Base-by-base conservation (phyloP, 1,140 invertebrate species). In the Macrobrachium rosenbergii region DNA sequence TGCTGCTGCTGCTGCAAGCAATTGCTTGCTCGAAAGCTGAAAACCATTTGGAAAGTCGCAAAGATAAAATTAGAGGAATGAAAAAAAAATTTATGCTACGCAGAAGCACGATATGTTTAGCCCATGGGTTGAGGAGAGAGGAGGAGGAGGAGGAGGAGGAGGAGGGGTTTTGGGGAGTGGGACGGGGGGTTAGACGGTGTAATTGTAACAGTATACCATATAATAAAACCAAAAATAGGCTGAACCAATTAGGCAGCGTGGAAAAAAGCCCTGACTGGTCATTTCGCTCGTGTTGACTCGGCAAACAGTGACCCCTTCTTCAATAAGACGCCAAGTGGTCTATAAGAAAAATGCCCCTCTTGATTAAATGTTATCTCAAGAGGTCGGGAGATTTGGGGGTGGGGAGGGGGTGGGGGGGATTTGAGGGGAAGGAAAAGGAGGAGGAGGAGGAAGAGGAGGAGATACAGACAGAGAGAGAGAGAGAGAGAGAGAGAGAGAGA, bases 311-410 rank as follows among this genome's bases (percentile, higher is more conserved):
- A 72, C 69, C 69, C 69, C 69, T 72, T 72, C 69, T 72, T 72
- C 69, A 72, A 72, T 72, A 72, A 72, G 69, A 12, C 16, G 21
- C 23, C 12, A 72, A 69, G 19, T 72, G 69, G 23, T 43, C 37
- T 43, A 43, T 72, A 72, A 72, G 69, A 72, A 72, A 72, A 72
- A 72, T 72, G 69, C 17, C 69, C 69, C 69, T 72, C 69, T 72
- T 72, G 69, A 72, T 72, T 72, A 72, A 72, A 72, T 72, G 69
- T 72, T 72, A 72, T 72, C 69, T 72, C 69, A 72, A 72, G 69
- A 43, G 69, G 5, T 37, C 69, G 21, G 21, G 69, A 5, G 69
- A 21, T 67, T 67, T 23, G 5, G 37, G 8, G 16, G 23, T 0
- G 69, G 10, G 19, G 69, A n/a, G 8, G 14, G n/a, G n/a, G 67